These are phyloP conservation scores for Mycetomoellerius zeteki DNA, from an alignment of 1,140 invertebrate species.

Conservation along the genomic window DNA sequence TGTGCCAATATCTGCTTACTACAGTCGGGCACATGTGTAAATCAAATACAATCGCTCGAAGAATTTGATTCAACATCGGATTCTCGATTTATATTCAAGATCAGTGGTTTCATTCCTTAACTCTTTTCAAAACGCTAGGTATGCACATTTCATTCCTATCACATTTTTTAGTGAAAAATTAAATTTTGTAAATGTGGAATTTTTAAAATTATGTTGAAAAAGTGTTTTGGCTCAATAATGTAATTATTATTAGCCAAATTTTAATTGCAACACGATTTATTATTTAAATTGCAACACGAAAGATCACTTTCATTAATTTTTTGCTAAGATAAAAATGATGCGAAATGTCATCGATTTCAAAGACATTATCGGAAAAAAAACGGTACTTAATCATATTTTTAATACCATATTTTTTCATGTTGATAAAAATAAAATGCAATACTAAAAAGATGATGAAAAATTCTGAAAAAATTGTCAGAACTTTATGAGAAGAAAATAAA, in stretches of 20 bases:
- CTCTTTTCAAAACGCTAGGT: not conserved
- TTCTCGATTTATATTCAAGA: constrained; percentile 64
- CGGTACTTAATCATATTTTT: not conserved
- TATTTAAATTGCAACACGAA: not conserved
- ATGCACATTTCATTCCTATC: too few species aligned
- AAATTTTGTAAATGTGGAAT: not conserved
- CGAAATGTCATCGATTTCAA: not conserved
- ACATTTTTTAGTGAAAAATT: not conserved
- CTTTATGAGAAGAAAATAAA: too few species aligned
- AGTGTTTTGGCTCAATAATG: not conserved
- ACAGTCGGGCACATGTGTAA: not conserved
- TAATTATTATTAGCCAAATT: not conserved
- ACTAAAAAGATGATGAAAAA: too few species aligned
- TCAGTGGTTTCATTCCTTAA: constrained; percentile 64
- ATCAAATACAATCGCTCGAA: constrained; percentile 52
- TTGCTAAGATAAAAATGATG: not conserved
- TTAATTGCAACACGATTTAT: not conserved
- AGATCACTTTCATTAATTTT: not conserved
- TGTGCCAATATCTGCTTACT: constrained; percentile 41
- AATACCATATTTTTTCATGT: too few species aligned
- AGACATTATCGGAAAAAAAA: not conserved
- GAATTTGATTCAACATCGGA: constrained; percentile 59
- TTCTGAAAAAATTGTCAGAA: too few species aligned
- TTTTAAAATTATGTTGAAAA: not conserved
- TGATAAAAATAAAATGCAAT: too few species aligned